Evolutionary conservation across 2,113 vertebrate genomes (phyloP), one percentile per base, ranked within the genome.

Genomic region (Bos indicus): DNA sequence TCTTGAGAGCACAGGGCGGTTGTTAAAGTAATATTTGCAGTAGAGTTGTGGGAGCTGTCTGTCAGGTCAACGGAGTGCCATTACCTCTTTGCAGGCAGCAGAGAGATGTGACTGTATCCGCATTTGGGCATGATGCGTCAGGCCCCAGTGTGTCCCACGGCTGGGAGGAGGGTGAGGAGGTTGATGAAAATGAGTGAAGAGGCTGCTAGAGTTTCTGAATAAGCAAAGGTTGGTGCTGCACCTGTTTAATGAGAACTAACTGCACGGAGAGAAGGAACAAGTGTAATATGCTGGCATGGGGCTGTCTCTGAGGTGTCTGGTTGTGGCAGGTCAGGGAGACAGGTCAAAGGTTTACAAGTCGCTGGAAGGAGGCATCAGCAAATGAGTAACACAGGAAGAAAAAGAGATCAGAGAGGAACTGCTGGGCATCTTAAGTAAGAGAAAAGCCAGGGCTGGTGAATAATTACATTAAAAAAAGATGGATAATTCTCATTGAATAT

Each of bases 31-130:
- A 43, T 67, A 23, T 19, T 56, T 88, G 19, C 7, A 36, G 1
- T 17, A 21, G 6, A 95, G 6, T 6, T 83, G 52, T 56, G 36
- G n/a, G 7, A 71, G 17, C 36, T n/a, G 23, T 77, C 57, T 23
- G 16, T 3, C 14, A 43, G 78, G 57, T 25, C 23, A 83, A 19
- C 4, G 2, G 4, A n/a, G 25, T 25, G 30, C 23, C 12, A 6
- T 46, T 67, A 11, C 6, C 17, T 60, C 6, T 51, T 57, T 5
- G 5, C 7, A 3, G 12, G 16, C 3, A 51, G 23, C 81, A 23
- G 15, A 57, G 11, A 48, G 3, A 30, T 25, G 1, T n/a, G 43
- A 26, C 3, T 25, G 16, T 21, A 1, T 3, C 33, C 26, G 1
- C 16, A 33, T 40, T 30, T 89, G n/a, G 36, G 62, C 17, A 40